Percentiles rank a stretch among this genome's conserved stretches.
Conservation (phyloP, 1,140 invertebrate species). For the Drosophila lini region DNA sequence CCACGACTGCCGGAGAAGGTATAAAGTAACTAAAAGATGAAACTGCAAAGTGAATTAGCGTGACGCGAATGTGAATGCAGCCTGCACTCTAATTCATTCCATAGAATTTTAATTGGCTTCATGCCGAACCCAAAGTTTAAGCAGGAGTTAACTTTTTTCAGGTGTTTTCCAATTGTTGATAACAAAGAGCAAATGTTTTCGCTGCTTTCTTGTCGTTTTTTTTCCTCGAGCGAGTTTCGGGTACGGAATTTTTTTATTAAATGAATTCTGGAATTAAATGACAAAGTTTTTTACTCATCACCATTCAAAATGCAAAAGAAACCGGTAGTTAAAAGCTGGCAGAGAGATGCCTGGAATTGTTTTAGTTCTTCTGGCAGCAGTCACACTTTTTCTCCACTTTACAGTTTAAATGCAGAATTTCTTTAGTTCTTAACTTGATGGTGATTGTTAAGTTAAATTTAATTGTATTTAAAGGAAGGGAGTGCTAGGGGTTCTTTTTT, state of each 20-base stretch:
- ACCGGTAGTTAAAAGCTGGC: slow-evolving; percentile 14
- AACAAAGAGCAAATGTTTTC: slow-evolving; percentile 46
- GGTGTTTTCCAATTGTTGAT: slow-evolving; percentile 40
- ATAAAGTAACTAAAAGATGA: slow-evolving; percentile 53
- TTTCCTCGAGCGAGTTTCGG: not conserved
- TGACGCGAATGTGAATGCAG: slow-evolving; percentile 43
- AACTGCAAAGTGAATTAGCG: slow-evolving; percentile 69
- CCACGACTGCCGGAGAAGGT: slow-evolving; percentile 12
- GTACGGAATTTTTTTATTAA: slow-evolving; percentile 4
- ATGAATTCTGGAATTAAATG: slow-evolving; percentile 17
- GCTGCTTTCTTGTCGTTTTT: not conserved
- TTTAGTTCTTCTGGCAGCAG: slow-evolving; percentile 6
- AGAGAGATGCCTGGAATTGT: slow-evolving; percentile 3
- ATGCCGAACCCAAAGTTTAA: slow-evolving; percentile 34
- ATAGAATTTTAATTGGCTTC: slow-evolving; percentile 49
- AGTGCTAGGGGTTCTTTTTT: not conserved
- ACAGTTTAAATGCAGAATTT: slow-evolving; percentile 23
- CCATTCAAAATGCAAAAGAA: slow-evolving; percentile 29
- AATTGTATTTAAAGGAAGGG: slow-evolving; percentile 1
- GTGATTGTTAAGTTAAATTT: slow-evolving; percentile 1
- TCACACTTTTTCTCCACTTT: slow-evolving; percentile 5
- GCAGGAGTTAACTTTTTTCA: slow-evolving; percentile 45
- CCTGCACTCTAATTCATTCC: slow-evolving; percentile 43
- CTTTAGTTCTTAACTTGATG: slow-evolving; percentile 2
- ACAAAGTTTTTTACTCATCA: slow-evolving; percentile 23